These are phyloP conservation scores for Clarias laeviceps DNA, from an alignment of 2,797 vertebrate species.

Conservation along the genomic window DNA sequence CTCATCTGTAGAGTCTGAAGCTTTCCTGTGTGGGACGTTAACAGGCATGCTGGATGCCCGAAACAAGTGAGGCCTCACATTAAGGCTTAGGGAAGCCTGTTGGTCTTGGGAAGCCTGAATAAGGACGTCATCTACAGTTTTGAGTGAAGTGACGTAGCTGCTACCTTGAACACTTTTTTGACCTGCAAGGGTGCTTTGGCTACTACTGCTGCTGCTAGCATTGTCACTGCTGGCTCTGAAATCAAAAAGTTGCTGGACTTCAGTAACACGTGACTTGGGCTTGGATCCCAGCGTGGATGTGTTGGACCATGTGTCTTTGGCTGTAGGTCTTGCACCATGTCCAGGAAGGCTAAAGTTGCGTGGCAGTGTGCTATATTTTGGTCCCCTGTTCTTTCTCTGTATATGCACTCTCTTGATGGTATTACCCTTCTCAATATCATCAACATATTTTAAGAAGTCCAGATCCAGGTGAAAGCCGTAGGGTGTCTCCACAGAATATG, in stretches of 20 bases:
- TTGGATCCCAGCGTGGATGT: constrained; percentile 77
- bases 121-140: constrained; percentile 62
- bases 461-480: constrained; percentile 97
- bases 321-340: constrained; percentile 71
- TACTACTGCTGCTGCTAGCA: constrained; percentile 45
- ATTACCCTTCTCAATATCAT: constrained; percentile 98
- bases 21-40: constrained; percentile 80
- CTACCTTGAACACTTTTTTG: constrained; percentile 63
- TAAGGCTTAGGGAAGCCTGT: constrained; percentile 55
- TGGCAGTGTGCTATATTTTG: constrained; percentile 94
- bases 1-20: constrained; percentile 67
- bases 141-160: constrained; percentile 64
- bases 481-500: constrained; percentile 96
- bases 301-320: constrained; percentile 82
- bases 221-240: constrained; percentile 66
- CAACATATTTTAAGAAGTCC: constrained; percentile 97
- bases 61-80: constrained; percentile 85
- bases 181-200: constrained; percentile 40
- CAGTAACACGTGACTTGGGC: constrained; percentile 80
- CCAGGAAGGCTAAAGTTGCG: constrained; percentile 95
- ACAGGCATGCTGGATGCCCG: constrained; percentile 93
- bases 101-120: constrained; percentile 61
- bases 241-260: constrained; percentile 77
- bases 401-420: constrained; percentile 94
- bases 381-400: constrained; percentile 88